These are phyloP conservation scores for Poeciliopsis paucimaculata DNA, from an alignment of 2,797 vertebrate species.

Conservation along the genomic window DNA sequence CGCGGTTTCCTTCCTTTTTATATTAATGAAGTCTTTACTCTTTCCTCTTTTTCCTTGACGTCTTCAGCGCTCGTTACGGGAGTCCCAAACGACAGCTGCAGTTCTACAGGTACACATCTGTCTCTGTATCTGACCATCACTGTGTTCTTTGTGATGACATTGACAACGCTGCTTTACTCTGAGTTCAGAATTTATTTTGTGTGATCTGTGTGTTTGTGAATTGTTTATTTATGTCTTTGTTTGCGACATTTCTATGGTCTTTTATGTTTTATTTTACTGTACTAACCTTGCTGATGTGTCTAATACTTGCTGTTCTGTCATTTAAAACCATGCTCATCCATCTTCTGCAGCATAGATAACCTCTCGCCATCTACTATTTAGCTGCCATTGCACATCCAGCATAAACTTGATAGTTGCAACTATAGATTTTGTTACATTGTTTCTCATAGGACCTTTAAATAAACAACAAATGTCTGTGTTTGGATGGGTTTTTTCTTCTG, in stretches of 20 bases:
- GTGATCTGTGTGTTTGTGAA: neutral
- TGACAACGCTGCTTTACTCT: neutral
- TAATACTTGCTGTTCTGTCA: conserved; percentile 53
- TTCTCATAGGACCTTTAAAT: conserved; percentile 57
- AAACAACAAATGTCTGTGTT: conserved; percentile 49
- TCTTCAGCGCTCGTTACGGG: conserved; percentile 96
- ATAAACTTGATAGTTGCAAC: conserved; percentile 59
- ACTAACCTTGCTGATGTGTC: conserved; percentile 39
- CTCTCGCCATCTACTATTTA: conserved; percentile 56
- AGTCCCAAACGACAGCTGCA: conserved; percentile 99
- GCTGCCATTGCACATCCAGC: conserved; percentile 62
- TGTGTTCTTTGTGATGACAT: conserved; percentile 10
- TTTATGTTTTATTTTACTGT: conserved; percentile 27
- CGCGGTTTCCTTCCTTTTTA: conserved; percentile 48
- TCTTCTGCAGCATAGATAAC: conserved; percentile 48
- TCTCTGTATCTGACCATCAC: conserved; percentile 32
- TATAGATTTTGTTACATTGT: conserved; percentile 59
- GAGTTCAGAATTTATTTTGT: conserved; percentile 2
- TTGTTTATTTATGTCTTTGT: neutral
- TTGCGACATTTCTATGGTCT: conserved; percentile 3
- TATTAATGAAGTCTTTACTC: conserved; percentile 61
- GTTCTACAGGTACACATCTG: conserved; percentile 96
- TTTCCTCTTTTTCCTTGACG: conserved; percentile 79
- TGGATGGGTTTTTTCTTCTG: neutral
- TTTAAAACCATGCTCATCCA: conserved; percentile 60